Base-by-base conservation (phyloP, 2,888 invertebrate species). In the Galeopsomyia nigrocyanea region DNA sequence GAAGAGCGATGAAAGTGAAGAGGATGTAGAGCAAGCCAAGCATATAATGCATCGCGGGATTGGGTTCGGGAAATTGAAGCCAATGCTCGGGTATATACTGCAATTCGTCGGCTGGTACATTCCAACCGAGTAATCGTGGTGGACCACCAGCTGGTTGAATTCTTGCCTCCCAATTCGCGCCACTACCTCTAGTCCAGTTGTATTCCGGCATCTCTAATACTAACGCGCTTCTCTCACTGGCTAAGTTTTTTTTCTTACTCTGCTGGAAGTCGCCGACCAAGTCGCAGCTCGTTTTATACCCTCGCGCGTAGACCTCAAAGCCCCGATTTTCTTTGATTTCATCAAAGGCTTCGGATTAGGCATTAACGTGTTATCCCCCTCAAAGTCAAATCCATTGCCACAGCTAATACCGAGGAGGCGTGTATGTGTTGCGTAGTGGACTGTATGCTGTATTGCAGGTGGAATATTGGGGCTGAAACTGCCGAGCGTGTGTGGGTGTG, bases 21-120 rank as follows among this genome's bases (percentile, higher is more conserved):
- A 92, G 91, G 65, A 91, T 89, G 83, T 95, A 95, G 31, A 95
- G 87, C 21, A 95, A 88, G 6, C 92, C 95, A 60, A 95, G 88
- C 3, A 95, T 89, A 77, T 94, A 94, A 87, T 95, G 94, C 79
- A 95, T 89, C 65, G 94, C 92, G 74, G 92, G 93, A 71, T 94
- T 94, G 0, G 95, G 95, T 81, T 95, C 95, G 5, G 92, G 90
- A 86, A 90, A 95, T 49, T 89, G 87, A 46, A 94, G 88, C 95
- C 95, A 96, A 86, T 95, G 95, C 66, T 87, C 88, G 66, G 86
- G 86, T 79, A 96, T 92, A 79, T 93, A 91, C 46, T 91, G 88
- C 76, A 95, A 87, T 81, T 95, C 93, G 62, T 92, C 92, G 31
- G 92, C 90, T 9, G 93, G 91, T 46, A 95, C 90, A 82, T 95